Evolutionary conservation across 2,797 vertebrate species (phyloP), one percentile per base, ranked within the genome.

Genomic region (Limosa lapponica): DNA sequence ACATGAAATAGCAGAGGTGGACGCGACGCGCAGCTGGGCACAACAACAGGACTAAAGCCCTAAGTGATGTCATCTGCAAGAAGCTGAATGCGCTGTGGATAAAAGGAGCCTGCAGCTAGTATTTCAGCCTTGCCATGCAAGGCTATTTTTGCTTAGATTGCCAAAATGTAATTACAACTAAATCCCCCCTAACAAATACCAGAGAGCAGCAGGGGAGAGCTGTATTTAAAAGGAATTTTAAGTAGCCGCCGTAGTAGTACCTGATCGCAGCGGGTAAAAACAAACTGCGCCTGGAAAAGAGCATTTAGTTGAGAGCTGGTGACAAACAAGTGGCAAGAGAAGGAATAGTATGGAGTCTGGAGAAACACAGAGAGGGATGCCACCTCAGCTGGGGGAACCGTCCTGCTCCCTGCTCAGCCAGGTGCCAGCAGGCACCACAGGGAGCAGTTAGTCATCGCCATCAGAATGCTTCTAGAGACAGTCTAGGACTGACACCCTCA

Each of bases 121-220:
- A 92, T 94, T 93, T 75, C 90, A 93, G 87, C 79, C 89, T 65
- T 80, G 74, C 94, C 66, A 85, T 51, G 87, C 69, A 46, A 58
- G 92, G 79, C 89, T 97, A 96, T 89, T 95, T 93, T 74, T 94
- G 97, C 92, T 95, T 94, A 93, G 73, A 95, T 64, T 85, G 75
- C 93, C 87, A 82, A 93, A 97, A 94, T 48, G 92, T 79, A 96
- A 97, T 96, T 97, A 96, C 74, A 79, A 73, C 84, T 96, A 96
- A 96, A 96, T 96, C 95, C 82, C 91, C 92, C 90, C 73, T 94
- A 95, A 97, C 93, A 95, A 96, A 95, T 89, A 95, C 77, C 39
- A n/a, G 69, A 91, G 90, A 96, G 51, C 95, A 88, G 95, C 90
- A 90, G 97, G 97, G 89, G 89, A 92, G 82, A 89, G 23, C 17